These are phyloP conservation scores for Leptinotarsa lineolata DNA, from an alignment of 1,140 invertebrate species.

Conservation along the genomic window DNA sequence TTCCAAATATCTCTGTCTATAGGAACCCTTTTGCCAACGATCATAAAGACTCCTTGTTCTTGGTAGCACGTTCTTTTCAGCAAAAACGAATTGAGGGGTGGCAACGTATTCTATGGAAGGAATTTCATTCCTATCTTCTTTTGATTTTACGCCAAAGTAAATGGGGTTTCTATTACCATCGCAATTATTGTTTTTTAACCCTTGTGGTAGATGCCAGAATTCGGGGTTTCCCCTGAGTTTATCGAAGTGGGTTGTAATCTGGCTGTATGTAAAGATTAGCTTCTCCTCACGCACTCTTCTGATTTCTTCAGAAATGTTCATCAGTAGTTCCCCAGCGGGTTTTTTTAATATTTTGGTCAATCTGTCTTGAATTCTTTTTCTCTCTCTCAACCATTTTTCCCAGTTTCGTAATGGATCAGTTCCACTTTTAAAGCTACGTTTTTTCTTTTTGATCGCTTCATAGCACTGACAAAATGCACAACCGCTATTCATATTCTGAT, in stretches of 20 bases:
- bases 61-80: slow-evolving; percentile 40
- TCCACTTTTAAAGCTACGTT: slow-evolving; percentile 9
- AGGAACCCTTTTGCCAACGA: slow-evolving; percentile 32
- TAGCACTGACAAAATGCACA: slow-evolving; percentile 1
- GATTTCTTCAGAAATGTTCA: slow-evolving; percentile 40
- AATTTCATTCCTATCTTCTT: slow-evolving; percentile 41
- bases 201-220: slow-evolving; percentile 43
- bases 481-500: background rate
- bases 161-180: slow-evolving; percentile 27
- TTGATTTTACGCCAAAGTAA: slow-evolving; percentile 38
- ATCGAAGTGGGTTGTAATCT: slow-evolving; percentile 41
- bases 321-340: slow-evolving; percentile 39
- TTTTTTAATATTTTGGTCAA: slow-evolving; percentile 31
- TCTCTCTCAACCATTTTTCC: slow-evolving; percentile 35
- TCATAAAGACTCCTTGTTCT: slow-evolving; percentile 36
- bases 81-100: slow-evolving; percentile 30
- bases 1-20: slow-evolving; percentile 30
- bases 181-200: slow-evolving; percentile 18
- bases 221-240: slow-evolving; percentile 45
- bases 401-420: slow-evolving; percentile 32
- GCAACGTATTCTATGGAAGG: slow-evolving; percentile 39
- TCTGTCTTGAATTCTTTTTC: slow-evolving; percentile 31
- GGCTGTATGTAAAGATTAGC: slow-evolving; percentile 31
- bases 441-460: background rate
- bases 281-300: slow-evolving; percentile 39